These are phyloP conservation scores for Tenualosa ilisha DNA, from an alignment of 2,797 vertebrate genomes.

Conservation along the genomic window DNA sequence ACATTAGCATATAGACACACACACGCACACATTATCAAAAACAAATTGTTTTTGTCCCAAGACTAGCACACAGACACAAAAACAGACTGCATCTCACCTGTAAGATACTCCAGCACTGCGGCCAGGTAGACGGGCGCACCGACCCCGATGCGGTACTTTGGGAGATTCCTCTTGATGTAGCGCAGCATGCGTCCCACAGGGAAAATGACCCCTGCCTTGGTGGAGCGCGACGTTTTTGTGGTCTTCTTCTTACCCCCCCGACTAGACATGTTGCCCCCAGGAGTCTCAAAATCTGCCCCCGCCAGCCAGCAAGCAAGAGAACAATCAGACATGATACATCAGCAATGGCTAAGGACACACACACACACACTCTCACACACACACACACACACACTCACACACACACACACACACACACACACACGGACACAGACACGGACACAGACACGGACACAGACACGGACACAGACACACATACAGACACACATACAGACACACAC, in stretches of 20 bases:
- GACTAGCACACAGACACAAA: neutral
- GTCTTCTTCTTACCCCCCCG: constrained; percentile 97
- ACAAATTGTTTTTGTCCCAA: too few relatives aligned
- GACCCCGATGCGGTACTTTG: constrained; percentile 95
- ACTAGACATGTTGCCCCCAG: constrained; percentile 85
- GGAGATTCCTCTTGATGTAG: constrained; percentile 93
- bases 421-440: neutral
- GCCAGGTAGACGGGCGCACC: constrained; percentile 97
- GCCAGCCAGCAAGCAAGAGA: neutral
- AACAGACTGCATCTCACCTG: constrained; percentile 76
- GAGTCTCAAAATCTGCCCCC: constrained; percentile 49
- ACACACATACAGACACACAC: neutral
- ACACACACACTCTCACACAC: neutral
- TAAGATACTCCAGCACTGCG: constrained; percentile 95
- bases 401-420: neutral
- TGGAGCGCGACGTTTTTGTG: constrained; percentile 94
- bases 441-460: neutral
- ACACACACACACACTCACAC: neutral
- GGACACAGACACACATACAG: neutral
- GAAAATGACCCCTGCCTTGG: constrained; percentile 96
- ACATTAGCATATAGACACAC: neutral
- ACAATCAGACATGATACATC: neutral
- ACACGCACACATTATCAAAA: neutral
- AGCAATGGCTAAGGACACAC: neutral
- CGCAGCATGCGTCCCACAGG: constrained; percentile 97